These are phyloP conservation scores for Betta splendens DNA, from an alignment of 2,797 vertebrate genomes.

Conservation along the genomic window DNA sequence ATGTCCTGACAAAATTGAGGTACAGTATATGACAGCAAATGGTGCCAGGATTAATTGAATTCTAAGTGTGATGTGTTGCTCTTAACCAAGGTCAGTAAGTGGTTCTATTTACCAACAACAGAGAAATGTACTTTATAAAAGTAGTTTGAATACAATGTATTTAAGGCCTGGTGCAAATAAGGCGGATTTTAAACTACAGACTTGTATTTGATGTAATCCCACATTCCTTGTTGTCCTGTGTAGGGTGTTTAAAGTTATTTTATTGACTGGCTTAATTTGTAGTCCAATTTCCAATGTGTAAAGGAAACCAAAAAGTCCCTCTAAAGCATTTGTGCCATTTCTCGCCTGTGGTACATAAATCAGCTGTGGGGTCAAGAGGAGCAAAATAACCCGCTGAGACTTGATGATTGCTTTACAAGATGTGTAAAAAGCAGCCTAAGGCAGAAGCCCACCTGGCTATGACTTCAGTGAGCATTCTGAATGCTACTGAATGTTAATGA, in stretches of 20 bases:
- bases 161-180: too few species aligned
- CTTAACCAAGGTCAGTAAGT: conserved; percentile 23
- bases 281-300: conserved; percentile 20
- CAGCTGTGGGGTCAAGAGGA: conserved; percentile 49
- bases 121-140: too few species aligned
- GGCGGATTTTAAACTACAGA: too few species aligned
- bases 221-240: too few species aligned
- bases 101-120: too few species aligned
- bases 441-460: conserved; percentile 48
- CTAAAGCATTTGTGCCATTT: conserved; percentile 33
- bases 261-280: conserved; percentile 8
- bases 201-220: too few species aligned
- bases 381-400: conserved; percentile 55
- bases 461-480: conserved; percentile 31
- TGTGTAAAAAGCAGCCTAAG: conserved; percentile 59
- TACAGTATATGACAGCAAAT: conserved; percentile 11
- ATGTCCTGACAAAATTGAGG: conserved; percentile 3
- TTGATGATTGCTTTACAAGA: conserved; percentile 55
- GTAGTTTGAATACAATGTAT: too few species aligned
- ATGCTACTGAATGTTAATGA: conserved; percentile 44
- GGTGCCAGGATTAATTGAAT: conserved; percentile 16
- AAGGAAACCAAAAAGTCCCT: conserved; percentile 26
- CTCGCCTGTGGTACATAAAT: conserved; percentile 22
- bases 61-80: conserved; percentile 15
- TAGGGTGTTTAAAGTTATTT: too few species aligned